These are phyloP conservation scores for Nasonia giraulti DNA, from an alignment of 1,140 invertebrate species.

Conservation along the genomic window DNA sequence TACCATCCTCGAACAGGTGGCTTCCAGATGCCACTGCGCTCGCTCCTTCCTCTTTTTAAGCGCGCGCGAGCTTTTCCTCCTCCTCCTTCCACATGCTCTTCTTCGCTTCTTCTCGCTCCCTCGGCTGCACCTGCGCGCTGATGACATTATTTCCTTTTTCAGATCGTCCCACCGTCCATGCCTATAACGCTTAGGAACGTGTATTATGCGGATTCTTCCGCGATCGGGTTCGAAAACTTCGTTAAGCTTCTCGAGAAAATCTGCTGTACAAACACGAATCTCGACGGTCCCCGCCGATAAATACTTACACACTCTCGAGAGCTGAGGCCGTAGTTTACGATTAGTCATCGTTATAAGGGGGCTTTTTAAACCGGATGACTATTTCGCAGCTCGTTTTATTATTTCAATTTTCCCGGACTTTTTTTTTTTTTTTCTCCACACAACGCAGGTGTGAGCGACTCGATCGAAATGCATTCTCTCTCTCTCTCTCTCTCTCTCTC, in stretches of 20 bases:
- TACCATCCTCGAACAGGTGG: not conserved
- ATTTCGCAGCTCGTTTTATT: conserved; percentile 36
- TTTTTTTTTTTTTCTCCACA: not conserved
- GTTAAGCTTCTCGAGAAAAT: conserved; percentile 1
- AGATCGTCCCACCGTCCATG: too few species aligned
- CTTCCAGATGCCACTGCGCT: conserved; percentile 8
- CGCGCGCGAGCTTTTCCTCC: not conserved
- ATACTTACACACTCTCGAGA: conserved; percentile 5
- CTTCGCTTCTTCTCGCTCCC: conserved; percentile 29
- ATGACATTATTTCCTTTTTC: conserved; percentile 38
- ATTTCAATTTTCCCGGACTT: conserved; percentile 21
- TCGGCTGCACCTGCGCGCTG: conserved; percentile 22
- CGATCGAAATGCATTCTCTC: too few species aligned
- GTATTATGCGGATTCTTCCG: not conserved
- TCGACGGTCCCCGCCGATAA: conserved; percentile 43
- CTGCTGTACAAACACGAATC: conserved; percentile 33
- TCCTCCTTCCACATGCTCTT: not conserved
- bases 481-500: too few species aligned
- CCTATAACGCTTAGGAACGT: not conserved
- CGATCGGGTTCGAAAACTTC: not conserved
- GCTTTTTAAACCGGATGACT: conserved; percentile 47
- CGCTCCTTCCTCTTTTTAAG: conserved; percentile 3
- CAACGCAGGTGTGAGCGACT: conserved; percentile 4
- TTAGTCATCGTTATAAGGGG: conserved; percentile 48
- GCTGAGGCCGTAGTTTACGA: conserved; percentile 38